Conservation (phyloP, 2,888 invertebrate species). For the Drosophila pseudotalamancana region DNA sequence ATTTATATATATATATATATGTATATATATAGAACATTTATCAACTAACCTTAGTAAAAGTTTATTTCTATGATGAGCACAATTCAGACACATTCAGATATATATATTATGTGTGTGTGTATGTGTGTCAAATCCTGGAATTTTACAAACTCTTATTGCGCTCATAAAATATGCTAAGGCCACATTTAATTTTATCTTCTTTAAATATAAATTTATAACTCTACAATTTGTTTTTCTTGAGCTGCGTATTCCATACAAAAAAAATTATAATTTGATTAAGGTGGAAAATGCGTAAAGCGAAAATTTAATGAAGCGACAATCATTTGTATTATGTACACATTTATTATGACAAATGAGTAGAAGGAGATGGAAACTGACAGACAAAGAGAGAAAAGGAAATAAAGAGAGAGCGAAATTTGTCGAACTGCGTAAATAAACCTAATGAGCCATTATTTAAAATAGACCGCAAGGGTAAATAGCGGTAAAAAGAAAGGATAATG, state of each 20-base stretch:
- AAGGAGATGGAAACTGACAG: neutral
- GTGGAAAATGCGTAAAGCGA: conserved; percentile 30
- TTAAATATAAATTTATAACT: conserved; percentile 21
- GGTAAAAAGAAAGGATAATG: conserved; percentile 9
- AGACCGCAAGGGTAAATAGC: conserved; percentile 23
- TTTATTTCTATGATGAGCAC: conserved; percentile 48
- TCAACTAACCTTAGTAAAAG: conserved; percentile 40
- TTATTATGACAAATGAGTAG: conserved; percentile 48
- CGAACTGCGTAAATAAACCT: conserved; percentile 53
- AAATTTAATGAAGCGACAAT: conserved; percentile 53
- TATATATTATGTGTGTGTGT: conserved; percentile 9
- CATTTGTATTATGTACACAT: conserved; percentile 53
- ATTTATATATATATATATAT: conserved; percentile 1
- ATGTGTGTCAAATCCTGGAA: conserved; percentile 43
- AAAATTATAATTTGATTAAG: conserved; percentile 13
- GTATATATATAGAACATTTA: conserved; percentile 21
- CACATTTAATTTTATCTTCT: conserved; percentile 68
- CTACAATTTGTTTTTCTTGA: conserved; percentile 39
- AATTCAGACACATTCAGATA: conserved; percentile 42
- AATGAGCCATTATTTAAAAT: conserved; percentile 57
- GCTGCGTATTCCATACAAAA: conserved; percentile 16
- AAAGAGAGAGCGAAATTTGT: conserved; percentile 19
- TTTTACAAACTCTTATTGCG: conserved; percentile 40
- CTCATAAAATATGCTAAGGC: conserved; percentile 76
- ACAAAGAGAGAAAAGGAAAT: neutral